phyloP scores from a whole-genome alignment of 2,888 invertebrate genomes.

The Acronicta alni region DNA sequence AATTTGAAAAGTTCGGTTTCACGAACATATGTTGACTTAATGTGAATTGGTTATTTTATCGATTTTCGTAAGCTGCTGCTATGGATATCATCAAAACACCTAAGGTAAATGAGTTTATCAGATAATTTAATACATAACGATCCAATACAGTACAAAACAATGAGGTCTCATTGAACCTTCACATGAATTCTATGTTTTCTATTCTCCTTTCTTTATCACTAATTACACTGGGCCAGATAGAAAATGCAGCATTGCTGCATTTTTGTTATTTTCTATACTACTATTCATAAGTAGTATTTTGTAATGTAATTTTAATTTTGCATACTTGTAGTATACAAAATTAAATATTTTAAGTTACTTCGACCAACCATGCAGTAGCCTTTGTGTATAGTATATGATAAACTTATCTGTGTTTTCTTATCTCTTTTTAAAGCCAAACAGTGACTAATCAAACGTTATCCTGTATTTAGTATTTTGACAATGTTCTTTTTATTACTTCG shows the following conservation, averaged over 20 bases:
- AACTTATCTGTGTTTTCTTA: conserved; percentile 32
- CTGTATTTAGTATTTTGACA: conserved; percentile 10
- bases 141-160: neutral
- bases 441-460: conserved; percentile 15
- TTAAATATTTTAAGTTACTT: neutral
- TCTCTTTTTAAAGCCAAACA: conserved; percentile 17
- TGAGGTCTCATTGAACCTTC: neutral
- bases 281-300: no score
- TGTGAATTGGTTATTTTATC: conserved; percentile 71
- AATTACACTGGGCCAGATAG: neutral
- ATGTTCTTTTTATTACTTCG: neutral
- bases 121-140: neutral
- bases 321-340: no score
- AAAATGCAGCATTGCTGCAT: neutral
- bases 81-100: conserved; percentile 86
- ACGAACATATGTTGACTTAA: conserved; percentile 60
- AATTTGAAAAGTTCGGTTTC: conserved; percentile 27
- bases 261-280: no score
- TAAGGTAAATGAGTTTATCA: conserved; percentile 71
- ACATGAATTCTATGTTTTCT: neutral
- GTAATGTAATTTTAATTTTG: no score
- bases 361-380: neutral
- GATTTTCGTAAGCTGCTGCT: conserved; percentile 70
- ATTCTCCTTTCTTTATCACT: neutral
- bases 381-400: conserved; percentile 19